A percentile compares a stretch with the other conserved stretches of the same genome.
phyloP scores from a whole-genome alignment of 2,888 invertebrate genomes.

The Holacanthella duospinosa region DNA sequence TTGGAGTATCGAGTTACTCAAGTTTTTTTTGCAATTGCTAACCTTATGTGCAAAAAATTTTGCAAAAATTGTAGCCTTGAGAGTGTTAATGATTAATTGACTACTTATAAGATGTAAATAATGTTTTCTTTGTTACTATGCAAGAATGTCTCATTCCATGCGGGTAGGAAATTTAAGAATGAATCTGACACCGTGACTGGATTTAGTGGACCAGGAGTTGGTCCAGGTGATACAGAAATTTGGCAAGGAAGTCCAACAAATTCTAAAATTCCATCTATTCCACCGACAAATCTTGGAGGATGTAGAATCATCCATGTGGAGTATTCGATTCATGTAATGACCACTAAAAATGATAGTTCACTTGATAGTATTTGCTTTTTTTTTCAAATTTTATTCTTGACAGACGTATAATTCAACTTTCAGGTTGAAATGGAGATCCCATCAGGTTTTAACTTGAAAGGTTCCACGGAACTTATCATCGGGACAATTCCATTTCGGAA shows the following conservation, averaged over 20 bases:
- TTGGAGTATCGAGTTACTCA: too few relatives aligned
- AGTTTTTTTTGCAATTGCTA: too few relatives aligned
- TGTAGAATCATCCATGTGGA: constrained; percentile 16
- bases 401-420: neutral
- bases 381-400: neutral
- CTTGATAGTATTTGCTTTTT: neutral
- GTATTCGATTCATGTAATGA: constrained; percentile 15
- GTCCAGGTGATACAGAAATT: constrained; percentile 11
- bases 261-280: constrained; percentile 18
- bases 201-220: constrained; percentile 16
- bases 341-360: neutral
- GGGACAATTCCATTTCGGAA: constrained; percentile 20
- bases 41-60: too few relatives aligned
- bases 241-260: constrained; percentile 7
- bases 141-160: constrained; percentile 14
- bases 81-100: too few relatives aligned
- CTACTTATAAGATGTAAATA: too few relatives aligned
- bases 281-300: constrained; percentile 19
- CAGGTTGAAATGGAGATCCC: constrained; percentile 20
- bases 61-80: too few relatives aligned
- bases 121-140: too few relatives aligned
- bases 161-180: constrained; percentile 11
- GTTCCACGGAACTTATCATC: constrained; percentile 13
- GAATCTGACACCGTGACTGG: neutral
- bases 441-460: neutral